Conservation (phyloP, 2,113 vertebrate species). For the Podilymbus podiceps region DNA sequence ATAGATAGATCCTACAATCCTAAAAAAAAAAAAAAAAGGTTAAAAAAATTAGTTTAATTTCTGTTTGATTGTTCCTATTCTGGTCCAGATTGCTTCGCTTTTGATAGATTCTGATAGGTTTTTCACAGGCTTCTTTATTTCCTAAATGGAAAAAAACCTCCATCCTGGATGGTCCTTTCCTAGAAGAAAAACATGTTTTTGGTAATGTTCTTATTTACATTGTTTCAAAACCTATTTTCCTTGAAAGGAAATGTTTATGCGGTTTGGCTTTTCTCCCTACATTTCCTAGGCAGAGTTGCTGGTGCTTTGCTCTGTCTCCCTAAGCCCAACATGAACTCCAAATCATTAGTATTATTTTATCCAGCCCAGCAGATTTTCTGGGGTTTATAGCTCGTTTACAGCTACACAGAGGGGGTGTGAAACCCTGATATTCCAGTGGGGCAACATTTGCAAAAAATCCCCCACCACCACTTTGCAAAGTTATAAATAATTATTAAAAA, state of each 20-base stretch:
- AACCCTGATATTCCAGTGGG: background rate
- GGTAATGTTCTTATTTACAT: slow-evolving; percentile 48
- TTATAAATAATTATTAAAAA: slow-evolving; percentile 14
- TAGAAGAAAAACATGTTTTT: background rate
- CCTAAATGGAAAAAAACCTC: background rate
- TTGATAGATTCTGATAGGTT: background rate
- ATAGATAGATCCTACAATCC: background rate
- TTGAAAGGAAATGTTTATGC: slow-evolving; percentile 60
- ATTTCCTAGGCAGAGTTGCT: slow-evolving; percentile 18
- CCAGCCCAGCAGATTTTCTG: background rate
- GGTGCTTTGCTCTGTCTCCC: background rate
- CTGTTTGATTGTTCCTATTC: background rate
- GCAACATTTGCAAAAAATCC: background rate
- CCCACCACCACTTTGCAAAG: background rate
- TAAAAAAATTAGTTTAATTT: background rate
- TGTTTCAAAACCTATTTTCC: slow-evolving; percentile 42
- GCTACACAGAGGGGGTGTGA: background rate
- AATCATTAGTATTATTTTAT: background rate
- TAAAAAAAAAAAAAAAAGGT: background rate
- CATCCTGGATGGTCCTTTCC: background rate
- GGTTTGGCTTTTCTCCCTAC: slow-evolving; percentile 36
- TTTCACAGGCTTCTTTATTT: background rate
- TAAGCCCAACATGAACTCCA: background rate
- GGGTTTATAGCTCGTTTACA: background rate
- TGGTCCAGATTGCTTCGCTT: background rate